Evolutionary conservation across 92 coral and sea anemone genomes (phyloP).

Genomic region (Actinernus sp.): DNA sequence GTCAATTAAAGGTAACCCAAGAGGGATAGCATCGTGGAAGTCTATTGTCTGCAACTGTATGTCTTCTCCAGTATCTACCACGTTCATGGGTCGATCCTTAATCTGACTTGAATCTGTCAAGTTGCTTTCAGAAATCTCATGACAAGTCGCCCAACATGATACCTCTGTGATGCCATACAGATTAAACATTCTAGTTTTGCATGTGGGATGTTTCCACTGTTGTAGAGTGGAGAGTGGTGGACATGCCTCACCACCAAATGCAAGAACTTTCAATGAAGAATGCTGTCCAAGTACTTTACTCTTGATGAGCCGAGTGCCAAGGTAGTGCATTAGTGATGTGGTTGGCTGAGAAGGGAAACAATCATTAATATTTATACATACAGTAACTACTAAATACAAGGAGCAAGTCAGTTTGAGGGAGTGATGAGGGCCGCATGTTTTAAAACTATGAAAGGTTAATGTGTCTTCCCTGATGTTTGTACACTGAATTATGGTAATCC

Average conservation of each 20-base stretch:
- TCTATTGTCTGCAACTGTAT: slow-evolving; percentile 3
- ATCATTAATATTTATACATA: neutral
- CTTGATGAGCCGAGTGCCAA: slow-evolving; percentile 77
- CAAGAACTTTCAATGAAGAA: slow-evolving; percentile 83
- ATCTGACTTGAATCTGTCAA: slow-evolving; percentile 13
- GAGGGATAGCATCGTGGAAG: slow-evolving; percentile 40
- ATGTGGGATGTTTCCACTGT: slow-evolving; percentile 70
- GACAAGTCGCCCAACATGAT: slow-evolving; percentile 93
- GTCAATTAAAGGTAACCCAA: slow-evolving; percentile 62
- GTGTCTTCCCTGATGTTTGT: no score
- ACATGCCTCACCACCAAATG: slow-evolving; percentile 93
- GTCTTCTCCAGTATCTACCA: neutral
- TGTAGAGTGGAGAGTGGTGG: slow-evolving; percentile 75
- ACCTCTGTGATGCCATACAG: slow-evolving; percentile 96
- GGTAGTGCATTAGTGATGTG: slow-evolving; percentile 77
- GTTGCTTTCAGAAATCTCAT: slow-evolving; percentile 58
- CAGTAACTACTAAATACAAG: neutral
- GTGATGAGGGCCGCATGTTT: no score
- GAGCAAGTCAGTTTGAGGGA: neutral
- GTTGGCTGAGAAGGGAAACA: slow-evolving; percentile 82
- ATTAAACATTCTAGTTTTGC: slow-evolving; percentile 71
- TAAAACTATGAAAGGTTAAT: no score
- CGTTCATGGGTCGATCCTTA: neutral
- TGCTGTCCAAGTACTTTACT: slow-evolving; percentile 56
- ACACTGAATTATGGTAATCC: no score